Evolutionary conservation across 2,888 invertebrate species (phyloP).

Genomic region (Drosophila rellima): DNA sequence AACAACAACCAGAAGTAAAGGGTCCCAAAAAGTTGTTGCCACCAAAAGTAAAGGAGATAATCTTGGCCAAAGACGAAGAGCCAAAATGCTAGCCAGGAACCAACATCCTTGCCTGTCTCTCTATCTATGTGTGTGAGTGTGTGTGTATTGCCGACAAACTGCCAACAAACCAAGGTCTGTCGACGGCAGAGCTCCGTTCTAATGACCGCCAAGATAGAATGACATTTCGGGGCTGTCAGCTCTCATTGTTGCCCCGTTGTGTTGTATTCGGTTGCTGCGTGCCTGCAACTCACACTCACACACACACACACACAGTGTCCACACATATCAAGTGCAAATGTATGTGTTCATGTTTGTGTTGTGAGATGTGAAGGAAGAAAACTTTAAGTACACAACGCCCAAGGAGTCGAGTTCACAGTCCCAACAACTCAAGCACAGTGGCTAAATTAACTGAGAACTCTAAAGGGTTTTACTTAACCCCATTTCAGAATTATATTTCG

Average conservation of each 20-base stretch:
- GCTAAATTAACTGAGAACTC: neutral
- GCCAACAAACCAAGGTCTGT: conserved; percentile 54
- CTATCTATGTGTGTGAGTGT: neutral
- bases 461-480: neutral
- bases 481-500: neutral
- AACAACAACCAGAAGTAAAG: conserved; percentile 13
- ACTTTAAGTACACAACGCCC: conserved; percentile 77
- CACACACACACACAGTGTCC: conserved; percentile 18
- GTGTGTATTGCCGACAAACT: conserved; percentile 51
- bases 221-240: conserved; percentile 82
- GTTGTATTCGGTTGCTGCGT: conserved; percentile 53
- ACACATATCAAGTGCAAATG: conserved; percentile 16
- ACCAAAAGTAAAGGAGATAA: conserved; percentile 81
- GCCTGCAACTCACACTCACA: conserved; percentile 31
- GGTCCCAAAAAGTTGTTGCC: conserved; percentile 74
- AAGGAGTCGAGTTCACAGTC: conserved; percentile 54
- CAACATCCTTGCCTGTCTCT: conserved; percentile 59
- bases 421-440: conserved; percentile 54
- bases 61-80: conserved; percentile 75
- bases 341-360: conserved; percentile 40
- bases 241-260: conserved; percentile 75
- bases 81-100: conserved; percentile 62
- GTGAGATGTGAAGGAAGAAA: conserved; percentile 61
- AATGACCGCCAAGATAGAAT: conserved; percentile 83
- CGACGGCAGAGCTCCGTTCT: conserved; percentile 74